Base-by-base conservation (phyloP, 2,113 vertebrate genomes). In the Pontoporia blainvillei region DNA sequence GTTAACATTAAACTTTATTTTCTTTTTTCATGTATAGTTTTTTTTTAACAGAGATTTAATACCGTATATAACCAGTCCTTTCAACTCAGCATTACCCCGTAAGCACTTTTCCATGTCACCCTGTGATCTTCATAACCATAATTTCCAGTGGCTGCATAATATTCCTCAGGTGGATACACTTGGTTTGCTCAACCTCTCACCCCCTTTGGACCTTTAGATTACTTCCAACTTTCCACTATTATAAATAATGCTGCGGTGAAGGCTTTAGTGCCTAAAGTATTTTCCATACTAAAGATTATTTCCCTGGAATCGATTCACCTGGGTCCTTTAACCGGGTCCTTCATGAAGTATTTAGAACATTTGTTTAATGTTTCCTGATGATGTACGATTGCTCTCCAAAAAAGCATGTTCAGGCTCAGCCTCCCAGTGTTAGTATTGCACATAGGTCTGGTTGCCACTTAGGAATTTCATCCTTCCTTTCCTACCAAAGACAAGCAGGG, bases 221-320 rank as follows among this genome's bases (percentile, higher is more conserved):
- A 64, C 59, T 90, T 83, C 36, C n/a, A 44, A 0, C 91, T 79
- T 64, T 66, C 57, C 36, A 49, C n/a, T 57, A 8, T 89, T 67
- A 61, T 14, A 66, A 81, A 61, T 85, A 93, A 96, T 44, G 4
- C 17, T 90, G 10, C 27, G 29, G 41, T 81, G 29, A 87, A 59
- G n/a, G 49, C 14, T 64, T 91, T 61, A 83, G 10, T 85, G 21
- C 66, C 72, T 90, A 14, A 69, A 67, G 21, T 90, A 7, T 31
- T 87, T 82, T 93, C 21, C 29, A 57, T 62, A 49, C 75, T 96
- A 57, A 78, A 86, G n/a, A 72, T 67, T 44, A 82, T 88, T 94
- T 88, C 59, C 71, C 29, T n/a, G 11, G 36, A 92, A 82, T 67
- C 10, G 2, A 44, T 71, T 96, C 31, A 44, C 25, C 3, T 82